Base-by-base conservation (phyloP, 2,113 vertebrate genomes). In the Chelonoidis abingdonii region DNA sequence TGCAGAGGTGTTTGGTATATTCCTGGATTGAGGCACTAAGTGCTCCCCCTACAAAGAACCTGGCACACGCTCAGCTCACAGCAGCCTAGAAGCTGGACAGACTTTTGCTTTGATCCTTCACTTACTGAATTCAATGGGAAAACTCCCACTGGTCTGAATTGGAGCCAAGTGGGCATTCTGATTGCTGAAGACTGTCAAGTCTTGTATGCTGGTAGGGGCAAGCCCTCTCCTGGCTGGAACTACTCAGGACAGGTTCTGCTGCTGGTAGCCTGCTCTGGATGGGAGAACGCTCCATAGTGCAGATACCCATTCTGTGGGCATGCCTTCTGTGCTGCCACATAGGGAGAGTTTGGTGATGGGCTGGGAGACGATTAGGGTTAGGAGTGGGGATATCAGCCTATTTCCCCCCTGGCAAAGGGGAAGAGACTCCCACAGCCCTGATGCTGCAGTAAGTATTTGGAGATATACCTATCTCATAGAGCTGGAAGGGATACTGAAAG, bases 371-470 rank as follows among this genome's bases (percentile, higher is more conserved):
- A 38, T 38, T 7, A 35, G 14, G 6, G 29, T 31, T 29, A 31
- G 59, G 29, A 62, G 29, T n/a, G 62, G 62, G 35, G 17, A 72
- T 19, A 10, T 72, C 65, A 72, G 65, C n/a, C n/a, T 22, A 22
- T 38, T 72, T n/a, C 62, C 65, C 17, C n/a, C 16, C 38, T 38
- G 6, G 38, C 81, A 21, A 56, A 91, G 29, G 5, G 24, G 88
- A 17, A 17, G 1, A 72, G n/a, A 72, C 19, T 21, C 19, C n/a
- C 17, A 22, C 65, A 41, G 17, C 19, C 11, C 8, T 0, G 21
- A 6, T n/a, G 1, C 69, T 76, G 35, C 57, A 86, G 57, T 50
- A 50, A 50, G 14, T 50, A 50, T 50, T 50, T 50, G 50, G 13
- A 50, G 50, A 14, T 50, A 50, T 50, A 50, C 50, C 50, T 50